These are phyloP conservation scores for Drosophila orosa DNA, from an alignment of 1,140 invertebrate genomes.

Conservation along the genomic window DNA sequence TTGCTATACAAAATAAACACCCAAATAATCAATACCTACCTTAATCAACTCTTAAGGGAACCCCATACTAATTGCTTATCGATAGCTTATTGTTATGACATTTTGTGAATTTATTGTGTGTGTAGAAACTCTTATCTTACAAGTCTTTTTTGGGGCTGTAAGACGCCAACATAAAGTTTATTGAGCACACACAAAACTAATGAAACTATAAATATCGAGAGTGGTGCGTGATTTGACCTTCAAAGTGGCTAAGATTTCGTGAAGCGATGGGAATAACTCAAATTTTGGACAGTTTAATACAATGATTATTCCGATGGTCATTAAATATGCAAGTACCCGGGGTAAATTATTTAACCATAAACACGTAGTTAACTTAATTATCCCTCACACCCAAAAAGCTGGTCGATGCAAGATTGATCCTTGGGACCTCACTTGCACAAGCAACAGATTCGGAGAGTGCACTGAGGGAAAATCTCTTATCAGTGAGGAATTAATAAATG, in stretches of 20 bases:
- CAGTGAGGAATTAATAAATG: background rate
- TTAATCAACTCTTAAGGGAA: background rate
- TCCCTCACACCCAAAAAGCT: slow-evolving; percentile 12
- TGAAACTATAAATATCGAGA: slow-evolving; percentile 12
- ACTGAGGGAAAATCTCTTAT: background rate
- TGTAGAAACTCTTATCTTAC: slow-evolving; percentile 9
- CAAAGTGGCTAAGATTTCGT: background rate
- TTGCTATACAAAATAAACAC: background rate
- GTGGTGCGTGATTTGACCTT: slow-evolving; percentile 20
- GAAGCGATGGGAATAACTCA: slow-evolving; percentile 3
- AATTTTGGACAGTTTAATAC: slow-evolving; percentile 4
- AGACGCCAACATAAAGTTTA: slow-evolving; percentile 25
- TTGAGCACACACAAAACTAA: slow-evolving; percentile 19
- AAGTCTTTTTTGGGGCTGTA: background rate
- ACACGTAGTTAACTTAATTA: slow-evolving; percentile 80
- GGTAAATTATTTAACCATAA: slow-evolving; percentile 69
- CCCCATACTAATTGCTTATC: slow-evolving; percentile 6
- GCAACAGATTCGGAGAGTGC: slow-evolving; percentile 16
- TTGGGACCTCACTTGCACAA: slow-evolving; percentile 14
- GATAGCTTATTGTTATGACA: slow-evolving; percentile 2
- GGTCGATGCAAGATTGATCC: slow-evolving; percentile 33
- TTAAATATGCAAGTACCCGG: slow-evolving; percentile 36
- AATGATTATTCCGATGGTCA: slow-evolving; percentile 6
- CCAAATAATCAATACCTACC: background rate
- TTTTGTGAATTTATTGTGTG: background rate